Base-by-base conservation (phyloP, 2,113 vertebrate species). In the Stigmatopora nigra region DNA sequence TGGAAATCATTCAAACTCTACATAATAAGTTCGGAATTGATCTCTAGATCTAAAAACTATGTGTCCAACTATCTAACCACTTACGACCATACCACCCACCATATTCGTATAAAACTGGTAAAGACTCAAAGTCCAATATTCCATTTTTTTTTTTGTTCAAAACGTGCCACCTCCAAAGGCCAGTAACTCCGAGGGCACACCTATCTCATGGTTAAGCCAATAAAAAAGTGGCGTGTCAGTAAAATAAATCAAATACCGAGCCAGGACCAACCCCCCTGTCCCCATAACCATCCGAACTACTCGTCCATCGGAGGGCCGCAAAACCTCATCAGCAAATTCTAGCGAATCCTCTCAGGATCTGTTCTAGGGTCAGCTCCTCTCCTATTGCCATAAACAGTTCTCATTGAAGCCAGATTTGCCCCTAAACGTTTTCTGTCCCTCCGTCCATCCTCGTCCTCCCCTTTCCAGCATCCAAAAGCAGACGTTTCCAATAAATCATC, bases 401-500 rank as follows among this genome's bases (percentile, higher is more conserved):
- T 76, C 69, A 70, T 70, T 41, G 61, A 82, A 69, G 76, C 78
- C 78, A 84, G 69, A 77, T 82, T 81, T 83, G 79, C 89, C 87
- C 82, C 78, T 81, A 77, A 75, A 76, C 72, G 70, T 76, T 73
- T 68, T 85, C 78, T 79, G 64, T 73, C 80, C 25, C 70, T 69
- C 83, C 84, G 86, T 87, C 86, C 77, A 82, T 85, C 81, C 78
- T 73, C 69, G 72, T 69, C 67, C 78, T 79, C 81, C 68, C 68
- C 78, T 77, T 75, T 77, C 71, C 17, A 70, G 73, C 73, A 68
- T 61, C 79, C 75, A 72, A 83, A 69, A 79, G 79, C 80, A 86
- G 87, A 91, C 82, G 63, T 84, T 86, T 87, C 81, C 84, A 86
- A 88, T 90, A 89, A 89, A 89, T 90, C 86, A 89, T 80, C 75